Base-by-base conservation (phyloP, 92 coral and sea anemone species). In the Epizoanthus ramosus region DNA sequence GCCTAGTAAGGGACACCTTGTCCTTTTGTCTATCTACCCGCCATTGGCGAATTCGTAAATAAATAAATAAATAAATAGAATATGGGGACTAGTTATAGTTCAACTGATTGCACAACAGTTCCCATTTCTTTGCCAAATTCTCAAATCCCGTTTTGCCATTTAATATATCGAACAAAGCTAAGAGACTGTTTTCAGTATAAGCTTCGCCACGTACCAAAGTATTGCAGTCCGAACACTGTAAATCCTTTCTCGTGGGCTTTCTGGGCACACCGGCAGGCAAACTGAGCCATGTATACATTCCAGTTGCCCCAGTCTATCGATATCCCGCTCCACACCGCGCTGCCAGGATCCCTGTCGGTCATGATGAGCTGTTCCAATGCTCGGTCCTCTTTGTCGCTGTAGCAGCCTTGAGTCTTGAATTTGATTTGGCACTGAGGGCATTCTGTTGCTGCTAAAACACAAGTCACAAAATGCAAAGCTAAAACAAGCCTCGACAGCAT, bases 391-490 rank as follows among this genome's bases (percentile, higher is more conserved):
- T 60, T 59, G 58, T 76, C 81, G 15, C 45, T 37, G 81, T 60
- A 76, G 17, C 81, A 76, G 6, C 81, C 81, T 76, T 76, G 41
- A 57, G 81, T 57, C 56, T 60, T 76, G 58, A 76, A 76, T 65
- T 76, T 59, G 14, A 61, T 43, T 2, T 60, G 54, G 14, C 81
- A 76, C 9, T 19, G 61, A 0, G 81, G 81, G 25, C 81, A 76
- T 39, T 76, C 81, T 60, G 33, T 65, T 7, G 81, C 69, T 8
- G 65, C 81, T 76, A 45, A 45, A 45, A 45, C 0, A 2, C 13
- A 9, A 45, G 13, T 45, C 13, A 8, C 53, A 45, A 45, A 6
- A 9, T 3, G 1, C 13, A 45, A 45, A 45, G 53, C 2, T 45
- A 9, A 0, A 8, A 45, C 10, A 45, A 45, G 0, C 53, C 53